Percentiles rank a stretch among this genome's conserved stretches.
Evolutionary conservation across 1,140 invertebrate genomes (phyloP).

Genomic region (Littorina saxatilis): DNA sequence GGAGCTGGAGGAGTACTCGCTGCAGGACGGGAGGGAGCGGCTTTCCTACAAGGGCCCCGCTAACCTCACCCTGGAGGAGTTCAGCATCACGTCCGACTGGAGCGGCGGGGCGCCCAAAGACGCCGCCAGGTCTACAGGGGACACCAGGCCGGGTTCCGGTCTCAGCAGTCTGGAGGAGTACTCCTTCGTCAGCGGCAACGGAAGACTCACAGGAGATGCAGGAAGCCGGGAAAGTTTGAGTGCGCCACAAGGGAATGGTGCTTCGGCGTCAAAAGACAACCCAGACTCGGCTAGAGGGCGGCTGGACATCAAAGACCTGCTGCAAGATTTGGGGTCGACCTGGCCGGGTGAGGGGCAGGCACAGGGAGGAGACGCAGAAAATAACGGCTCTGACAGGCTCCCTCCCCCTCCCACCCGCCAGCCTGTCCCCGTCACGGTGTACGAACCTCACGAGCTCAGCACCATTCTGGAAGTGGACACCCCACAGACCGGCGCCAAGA

Average conservation of each 20-base stretch:
- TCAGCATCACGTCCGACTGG: slow-evolving; percentile 22
- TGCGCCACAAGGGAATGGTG: background rate
- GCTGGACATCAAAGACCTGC: background rate
- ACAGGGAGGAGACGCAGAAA: background rate
- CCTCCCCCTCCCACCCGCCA: slow-evolving; percentile 3
- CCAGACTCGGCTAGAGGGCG: background rate
- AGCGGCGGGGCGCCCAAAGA: background rate
- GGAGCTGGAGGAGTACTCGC: slow-evolving; percentile 37
- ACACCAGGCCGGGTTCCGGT: background rate
- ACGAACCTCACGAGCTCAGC: slow-evolving; percentile 52
- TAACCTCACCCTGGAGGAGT: slow-evolving; percentile 18
- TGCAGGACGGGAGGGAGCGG: background rate
- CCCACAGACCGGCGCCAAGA: slow-evolving; percentile 26
- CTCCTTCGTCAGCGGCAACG: background rate
- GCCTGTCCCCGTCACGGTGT: background rate
- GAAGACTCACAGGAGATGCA: background rate
- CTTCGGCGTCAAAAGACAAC: background rate
- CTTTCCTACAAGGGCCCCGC: background rate
- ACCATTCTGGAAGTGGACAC: slow-evolving; percentile 63
- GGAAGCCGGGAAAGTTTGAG: background rate
- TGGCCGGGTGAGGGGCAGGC: background rate
- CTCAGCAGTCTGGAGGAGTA: slow-evolving; percentile 11
- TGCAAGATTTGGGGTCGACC: background rate
- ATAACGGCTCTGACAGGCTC: background rate
- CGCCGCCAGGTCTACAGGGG: background rate